phyloP scores from a whole-genome alignment of 2,113 vertebrate species.

The Arvicanthis niloticus region DNA sequence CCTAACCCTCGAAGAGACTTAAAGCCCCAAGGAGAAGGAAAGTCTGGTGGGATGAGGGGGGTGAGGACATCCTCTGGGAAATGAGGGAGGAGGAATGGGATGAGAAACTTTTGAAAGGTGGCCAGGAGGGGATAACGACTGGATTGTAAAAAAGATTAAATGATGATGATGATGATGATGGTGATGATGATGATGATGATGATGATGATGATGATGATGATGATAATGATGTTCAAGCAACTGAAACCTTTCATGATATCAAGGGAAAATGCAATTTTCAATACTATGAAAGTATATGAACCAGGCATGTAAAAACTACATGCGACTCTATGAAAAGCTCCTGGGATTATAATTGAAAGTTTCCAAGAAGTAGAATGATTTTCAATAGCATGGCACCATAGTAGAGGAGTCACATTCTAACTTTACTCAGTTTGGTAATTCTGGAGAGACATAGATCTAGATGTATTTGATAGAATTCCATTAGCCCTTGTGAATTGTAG shows the following conservation, averaged over 20 bases:
- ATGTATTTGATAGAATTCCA: neutral
- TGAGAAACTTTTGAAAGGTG: no score
- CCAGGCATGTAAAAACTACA: neutral
- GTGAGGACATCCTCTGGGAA: no score
- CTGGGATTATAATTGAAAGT: neutral
- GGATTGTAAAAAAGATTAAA: no score
- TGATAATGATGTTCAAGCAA: neutral
- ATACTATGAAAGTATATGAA: neutral
- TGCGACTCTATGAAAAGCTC: neutral
- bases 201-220: no score
- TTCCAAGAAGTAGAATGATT: neutral
- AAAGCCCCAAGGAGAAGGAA: no score
- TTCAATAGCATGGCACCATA: neutral
- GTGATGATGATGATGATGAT: no score
- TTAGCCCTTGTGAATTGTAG: neutral
- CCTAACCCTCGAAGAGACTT: no score
- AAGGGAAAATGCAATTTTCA: neutral
- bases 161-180: no score
- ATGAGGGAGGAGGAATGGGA: no score
- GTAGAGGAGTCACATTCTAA: neutral
- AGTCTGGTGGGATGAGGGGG: no score
- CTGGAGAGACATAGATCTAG: neutral
- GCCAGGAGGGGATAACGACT: no score
- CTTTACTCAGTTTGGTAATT: neutral
- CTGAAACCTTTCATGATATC: neutral